A percentile compares a stretch with the other conserved stretches of the same genome.
Evolutionary conservation across 2,888 invertebrate genomes (phyloP).

Genomic region (Zonitis immaculata): DNA sequence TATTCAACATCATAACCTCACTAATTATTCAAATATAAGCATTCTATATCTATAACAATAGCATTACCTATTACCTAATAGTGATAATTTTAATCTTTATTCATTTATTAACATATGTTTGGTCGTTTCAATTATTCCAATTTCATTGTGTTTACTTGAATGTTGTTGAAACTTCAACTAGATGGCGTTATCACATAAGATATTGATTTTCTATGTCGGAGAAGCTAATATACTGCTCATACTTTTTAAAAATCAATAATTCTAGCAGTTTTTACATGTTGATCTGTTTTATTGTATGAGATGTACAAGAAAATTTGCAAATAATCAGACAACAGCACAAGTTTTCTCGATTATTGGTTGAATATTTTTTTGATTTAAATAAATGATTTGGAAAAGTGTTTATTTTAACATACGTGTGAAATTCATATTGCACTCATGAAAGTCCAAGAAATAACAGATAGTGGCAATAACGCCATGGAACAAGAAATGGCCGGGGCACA

Average conservation of each 20-base stretch:
- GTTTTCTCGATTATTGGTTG: neutral
- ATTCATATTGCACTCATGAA: constrained; percentile 37
- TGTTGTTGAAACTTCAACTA: neutral
- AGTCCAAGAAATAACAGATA: constrained; percentile 44
- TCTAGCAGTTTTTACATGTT: neutral
- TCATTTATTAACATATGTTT: neutral
- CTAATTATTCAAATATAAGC: neutral
- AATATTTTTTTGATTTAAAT: neutral
- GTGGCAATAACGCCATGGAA: constrained; percentile 46
- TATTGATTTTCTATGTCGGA: constrained; percentile 1
- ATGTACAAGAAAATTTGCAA: neutral
- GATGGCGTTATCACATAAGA: neutral
- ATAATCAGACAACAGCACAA: neutral
- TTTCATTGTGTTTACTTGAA: neutral
- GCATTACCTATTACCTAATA: neutral
- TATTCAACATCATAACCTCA: neutral
- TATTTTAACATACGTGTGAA: neutral
- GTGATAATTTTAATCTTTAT: neutral
- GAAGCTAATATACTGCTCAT: too few species aligned
- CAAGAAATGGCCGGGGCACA: constrained; percentile 81
- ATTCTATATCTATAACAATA: neutral
- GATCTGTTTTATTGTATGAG: neutral
- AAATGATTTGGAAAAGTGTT: neutral
- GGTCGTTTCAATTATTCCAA: neutral
- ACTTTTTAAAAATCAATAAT: constrained; percentile 12